Conservation (phyloP, 1,140 invertebrate genomes). For the Lepidotrigona ventralis region DNA sequence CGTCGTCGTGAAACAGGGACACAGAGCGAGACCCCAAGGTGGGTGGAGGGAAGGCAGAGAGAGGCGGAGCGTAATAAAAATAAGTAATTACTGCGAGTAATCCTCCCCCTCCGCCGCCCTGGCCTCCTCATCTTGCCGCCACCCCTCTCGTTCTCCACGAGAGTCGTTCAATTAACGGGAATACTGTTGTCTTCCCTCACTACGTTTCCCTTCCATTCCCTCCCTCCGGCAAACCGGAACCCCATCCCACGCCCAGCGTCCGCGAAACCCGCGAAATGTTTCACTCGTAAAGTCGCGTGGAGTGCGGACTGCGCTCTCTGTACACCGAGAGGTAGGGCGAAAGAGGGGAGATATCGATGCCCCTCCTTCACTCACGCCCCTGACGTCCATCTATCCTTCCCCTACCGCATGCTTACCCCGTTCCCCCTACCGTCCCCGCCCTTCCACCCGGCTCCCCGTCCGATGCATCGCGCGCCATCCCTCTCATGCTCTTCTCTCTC, state of each 20-base stretch:
- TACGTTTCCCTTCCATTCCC: constrained; percentile 52
- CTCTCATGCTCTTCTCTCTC: constrained; percentile 44
- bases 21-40: not conserved
- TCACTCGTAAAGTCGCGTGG: constrained; percentile 72
- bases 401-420: constrained; percentile 30
- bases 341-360: constrained; percentile 66
- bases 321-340: constrained; percentile 49
- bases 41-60: constrained; percentile 48
- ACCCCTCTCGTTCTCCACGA: constrained; percentile 60
- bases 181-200: constrained; percentile 77
- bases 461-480: constrained; percentile 48
- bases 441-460: too few species aligned
- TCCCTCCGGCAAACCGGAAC: constrained; percentile 29
- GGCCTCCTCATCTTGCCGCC: constrained; percentile 34
- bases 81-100: constrained; percentile 79
- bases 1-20: constrained; percentile 51
- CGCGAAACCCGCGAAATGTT: constrained; percentile 78
- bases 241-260: constrained; percentile 56
- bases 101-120: constrained; percentile 65
- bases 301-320: constrained; percentile 51
- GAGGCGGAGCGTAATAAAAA: constrained; percentile 78
- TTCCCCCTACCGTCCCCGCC: not conserved
- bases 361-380: constrained; percentile 75
- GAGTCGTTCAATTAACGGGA: constrained; percentile 80
- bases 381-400: constrained; percentile 67